Conservation (phyloP, 2,797 vertebrate genomes). For the Pipistrellus pygmaeus region DNA sequence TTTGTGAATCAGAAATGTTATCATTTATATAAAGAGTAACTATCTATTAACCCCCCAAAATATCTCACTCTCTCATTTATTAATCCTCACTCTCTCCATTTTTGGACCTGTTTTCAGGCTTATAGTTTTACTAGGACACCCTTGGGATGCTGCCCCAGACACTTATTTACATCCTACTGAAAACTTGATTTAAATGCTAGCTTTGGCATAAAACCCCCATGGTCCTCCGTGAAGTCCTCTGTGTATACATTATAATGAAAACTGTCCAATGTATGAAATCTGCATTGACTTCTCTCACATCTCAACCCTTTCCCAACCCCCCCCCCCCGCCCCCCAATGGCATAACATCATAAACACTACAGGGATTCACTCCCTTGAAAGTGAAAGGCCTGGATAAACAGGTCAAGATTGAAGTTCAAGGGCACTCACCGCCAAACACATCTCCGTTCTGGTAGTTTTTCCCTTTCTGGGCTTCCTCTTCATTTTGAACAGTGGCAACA, state of each 20-base stretch:
- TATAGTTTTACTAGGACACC: background rate
- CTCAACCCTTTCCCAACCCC: background rate
- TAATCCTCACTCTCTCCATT: background rate
- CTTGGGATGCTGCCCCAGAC: background rate
- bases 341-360: fast-evolving
- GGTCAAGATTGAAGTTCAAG: background rate
- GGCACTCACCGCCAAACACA: conserved; percentile 95
- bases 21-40: background rate
- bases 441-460: conserved; percentile 99
- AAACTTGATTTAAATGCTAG: background rate
- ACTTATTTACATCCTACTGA: background rate
- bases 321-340: fast-evolving
- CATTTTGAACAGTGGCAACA: conserved; percentile 99
- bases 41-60: background rate
- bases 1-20: background rate
- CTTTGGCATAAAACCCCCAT: background rate
- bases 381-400: background rate
- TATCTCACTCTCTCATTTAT: background rate
- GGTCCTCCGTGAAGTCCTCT: background rate
- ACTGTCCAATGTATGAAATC: background rate
- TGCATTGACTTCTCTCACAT: background rate
- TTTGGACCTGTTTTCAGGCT: background rate
- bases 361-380: background rate
- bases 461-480: conserved; percentile 97
- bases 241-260: background rate